Conservation (phyloP, 2,888 invertebrate genomes). For the Macrophya annulata region DNA sequence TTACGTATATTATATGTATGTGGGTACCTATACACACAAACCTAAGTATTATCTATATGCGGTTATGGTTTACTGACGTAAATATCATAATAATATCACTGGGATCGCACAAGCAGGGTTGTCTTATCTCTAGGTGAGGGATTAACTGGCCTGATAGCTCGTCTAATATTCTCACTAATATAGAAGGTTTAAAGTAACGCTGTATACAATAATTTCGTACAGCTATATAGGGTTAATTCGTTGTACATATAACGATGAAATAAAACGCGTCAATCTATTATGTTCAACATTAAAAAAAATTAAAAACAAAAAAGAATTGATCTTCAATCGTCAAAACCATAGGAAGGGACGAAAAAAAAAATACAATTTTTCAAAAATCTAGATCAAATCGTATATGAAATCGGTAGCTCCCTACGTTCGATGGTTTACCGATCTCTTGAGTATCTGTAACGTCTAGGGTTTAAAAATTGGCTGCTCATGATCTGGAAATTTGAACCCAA, state of each 20-base stretch:
- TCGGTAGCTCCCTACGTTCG: neutral
- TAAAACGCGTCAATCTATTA: neutral
- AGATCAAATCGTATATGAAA: neutral
- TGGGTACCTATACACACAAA: neutral
- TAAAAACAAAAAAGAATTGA: neutral
- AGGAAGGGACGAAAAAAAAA: neutral
- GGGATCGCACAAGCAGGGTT: slow-evolving; percentile 47
- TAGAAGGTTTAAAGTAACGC: slow-evolving; percentile 42
- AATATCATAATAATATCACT: slow-evolving; percentile 53
- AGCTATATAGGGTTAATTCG: neutral
- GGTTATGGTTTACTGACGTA: slow-evolving; percentile 49
- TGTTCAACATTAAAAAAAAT: neutral
- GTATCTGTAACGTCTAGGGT: neutral
- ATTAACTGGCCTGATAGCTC: slow-evolving; percentile 56
- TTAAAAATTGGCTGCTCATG: neutral
- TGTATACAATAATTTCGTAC: neutral
- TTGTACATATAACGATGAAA: too few relatives aligned
- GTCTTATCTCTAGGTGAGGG: slow-evolving; percentile 54
- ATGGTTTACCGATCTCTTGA: neutral
- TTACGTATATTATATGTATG: too few relatives aligned
- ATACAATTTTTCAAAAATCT: neutral
- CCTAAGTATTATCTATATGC: slow-evolving; percentile 2
- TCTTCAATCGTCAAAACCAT: neutral
- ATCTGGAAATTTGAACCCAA: neutral
- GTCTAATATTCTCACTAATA: slow-evolving; percentile 57